Evolutionary conservation across 1,140 invertebrate genomes (phyloP), one percentile per base, ranked within the genome.

Genomic region (Plectus sambesii): DNA sequence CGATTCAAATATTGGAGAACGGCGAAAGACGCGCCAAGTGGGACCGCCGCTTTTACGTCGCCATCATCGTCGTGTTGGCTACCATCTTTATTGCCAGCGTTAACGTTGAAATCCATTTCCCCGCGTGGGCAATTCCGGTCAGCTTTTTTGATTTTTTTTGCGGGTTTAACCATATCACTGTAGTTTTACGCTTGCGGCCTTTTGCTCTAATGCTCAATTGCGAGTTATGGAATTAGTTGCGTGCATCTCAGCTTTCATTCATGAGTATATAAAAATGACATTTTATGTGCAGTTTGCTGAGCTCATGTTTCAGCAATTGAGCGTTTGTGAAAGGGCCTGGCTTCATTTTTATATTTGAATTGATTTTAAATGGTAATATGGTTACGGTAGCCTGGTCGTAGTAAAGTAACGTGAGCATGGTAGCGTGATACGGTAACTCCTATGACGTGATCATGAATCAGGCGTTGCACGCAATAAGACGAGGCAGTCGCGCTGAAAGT

Each of bases 1-100:
- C 60, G 2, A 40, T 65, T 12, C 30, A 46, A 22, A 62, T 62
- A 17, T 22, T 62, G 9, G 59, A 56, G 25, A 59, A 65, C 40
- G 60, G 62, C 19, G 62, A 62, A 59, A 29, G 57, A 9, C 33
- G 60, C 20, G 61, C 49, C 26, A 26, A 59, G 19, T 60, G 60
- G 60, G 58, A 60, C 42, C 17, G 60, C 17, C 25, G 60, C 39
- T 37, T 60, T 20, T 60, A 53, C 30, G 24, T 60, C 20, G 55
- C 47, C 8, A 43, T 48, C 1, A 53, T 55, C 33, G 26, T 58
- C 5, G 19, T 55, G 8, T 23, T 51, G 23, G 17, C 47, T 8
- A 12, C 51, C 5, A 15, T 49, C 1, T 22, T 55, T 15, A 49
- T 55, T 20, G n/a, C 48, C 9, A 55, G 53, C 6, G 4, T 57